Evolutionary conservation across 1,140 invertebrate species (phyloP).

Genomic region (Lepidurus packardi): DNA sequence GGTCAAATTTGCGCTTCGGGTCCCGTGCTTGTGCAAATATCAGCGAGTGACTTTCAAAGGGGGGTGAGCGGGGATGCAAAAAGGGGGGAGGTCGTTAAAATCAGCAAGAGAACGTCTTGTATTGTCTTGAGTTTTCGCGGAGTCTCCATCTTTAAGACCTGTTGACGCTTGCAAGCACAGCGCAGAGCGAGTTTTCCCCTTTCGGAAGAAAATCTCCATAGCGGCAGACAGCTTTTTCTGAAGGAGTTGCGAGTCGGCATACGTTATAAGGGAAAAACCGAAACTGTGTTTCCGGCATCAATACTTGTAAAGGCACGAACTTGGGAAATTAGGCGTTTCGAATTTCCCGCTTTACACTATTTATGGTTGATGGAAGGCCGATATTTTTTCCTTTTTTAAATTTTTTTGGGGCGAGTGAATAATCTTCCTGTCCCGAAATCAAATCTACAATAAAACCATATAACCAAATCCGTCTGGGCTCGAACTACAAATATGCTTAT

Average conservation of each 20-base stretch:
- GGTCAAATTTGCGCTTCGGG: not conserved
- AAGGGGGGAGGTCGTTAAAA: not conserved
- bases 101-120: not conserved
- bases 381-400: not conserved
- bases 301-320: slow-evolving; percentile 14
- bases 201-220: not conserved
- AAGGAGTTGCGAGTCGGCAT: slow-evolving; percentile 12
- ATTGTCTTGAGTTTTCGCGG: not conserved
- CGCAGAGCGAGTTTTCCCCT: not conserved
- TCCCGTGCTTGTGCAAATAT: slow-evolving; percentile 1
- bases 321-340: slow-evolving; percentile 5
- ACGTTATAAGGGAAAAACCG: slow-evolving; percentile 14
- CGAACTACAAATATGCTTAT: not conserved
- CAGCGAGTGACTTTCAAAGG: too few relatives aligned
- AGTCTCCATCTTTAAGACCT: not conserved
- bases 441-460: not conserved
- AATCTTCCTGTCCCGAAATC: not conserved
- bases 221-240: slow-evolving; percentile 13
- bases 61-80: too few relatives aligned
- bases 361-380: not conserved
- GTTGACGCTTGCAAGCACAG: not conserved
- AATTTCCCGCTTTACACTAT: not conserved
- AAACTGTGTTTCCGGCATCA: slow-evolving; percentile 4
- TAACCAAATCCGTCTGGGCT: not conserved
- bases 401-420: not conserved